Conservation (phyloP, 2,113 vertebrate genomes). For the Syngnathoides biaculeatus region DNA sequence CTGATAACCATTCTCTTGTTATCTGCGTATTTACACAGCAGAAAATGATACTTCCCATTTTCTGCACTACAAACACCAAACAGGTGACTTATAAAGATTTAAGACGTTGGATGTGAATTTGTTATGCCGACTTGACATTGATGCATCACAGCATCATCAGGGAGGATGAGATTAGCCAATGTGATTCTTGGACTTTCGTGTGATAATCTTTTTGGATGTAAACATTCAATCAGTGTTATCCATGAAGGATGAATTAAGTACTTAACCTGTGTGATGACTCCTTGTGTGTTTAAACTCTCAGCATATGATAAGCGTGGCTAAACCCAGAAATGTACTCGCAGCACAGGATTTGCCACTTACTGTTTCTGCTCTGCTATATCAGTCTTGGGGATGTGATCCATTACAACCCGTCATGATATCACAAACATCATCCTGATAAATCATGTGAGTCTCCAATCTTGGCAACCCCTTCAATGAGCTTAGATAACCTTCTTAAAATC, state of each 20-base stretch:
- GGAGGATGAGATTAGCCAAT: background rate
- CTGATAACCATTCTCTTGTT: constrained; percentile 39
- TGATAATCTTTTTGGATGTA: background rate
- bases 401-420: background rate
- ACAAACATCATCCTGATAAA: background rate
- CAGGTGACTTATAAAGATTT: background rate
- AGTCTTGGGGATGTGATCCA: constrained; percentile 5
- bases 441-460: background rate
- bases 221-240: constrained; percentile 5
- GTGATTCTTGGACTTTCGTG: background rate
- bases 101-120: background rate
- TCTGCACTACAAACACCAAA: background rate
- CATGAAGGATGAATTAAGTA: constrained; percentile 3
- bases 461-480: no score
- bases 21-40: constrained; percentile 37
- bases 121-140: background rate
- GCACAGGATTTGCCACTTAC: background rate
- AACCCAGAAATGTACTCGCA: constrained; percentile 16
- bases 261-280: constrained; percentile 4
- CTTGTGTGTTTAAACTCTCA: constrained; percentile 15
- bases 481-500: no score
- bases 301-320: constrained; percentile 20
- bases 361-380: constrained; percentile 16
- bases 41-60: constrained; percentile 30
- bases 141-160: background rate